Evolutionary conservation across 2,113 vertebrate genomes (phyloP), one percentile per base, ranked within the genome.

Genomic region (Calcarius ornatus): DNA sequence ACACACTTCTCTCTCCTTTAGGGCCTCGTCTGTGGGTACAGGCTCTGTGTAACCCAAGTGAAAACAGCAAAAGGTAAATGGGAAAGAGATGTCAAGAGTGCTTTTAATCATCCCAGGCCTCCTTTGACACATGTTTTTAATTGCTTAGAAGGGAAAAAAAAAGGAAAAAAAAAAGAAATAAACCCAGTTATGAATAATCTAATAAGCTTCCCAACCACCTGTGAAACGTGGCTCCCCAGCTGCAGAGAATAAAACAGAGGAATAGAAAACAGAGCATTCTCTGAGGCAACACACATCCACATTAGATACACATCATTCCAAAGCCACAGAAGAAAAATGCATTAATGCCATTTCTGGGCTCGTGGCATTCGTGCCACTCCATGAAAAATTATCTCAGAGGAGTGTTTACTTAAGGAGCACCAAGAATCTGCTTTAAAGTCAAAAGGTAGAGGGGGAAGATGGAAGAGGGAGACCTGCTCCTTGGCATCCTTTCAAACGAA

Each of bases 161-260:
- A 3, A 8, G 6, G 2, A 4, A 2, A 81, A 60, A 78, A 19
- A 86, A 76, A 85, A 92, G n/a, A 84, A 92, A 91, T 73, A 85
- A 95, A 95, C 40, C 59, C 95, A 95, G 94, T 92, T 95, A 95
- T 95, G 92, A 96, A 97, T 96, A 96, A 97, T 95, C 88, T 96
- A 97, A 97, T 97, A 96, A 95, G 81, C 69, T 94, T 84, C 93
- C 83, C 84, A 96, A 73, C 80, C 96, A 97, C 96, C 97, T 96
- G 95, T 84, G 88, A 95, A 97, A 96, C 4, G 43, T 94, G 85
- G 92, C 91, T 89, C n/a, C 85, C 92, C 97, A 97, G 95, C 96
- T 97, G 97, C 86, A 88, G 70, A 81, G 78, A 92, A 95, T 97
- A 92, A 94, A 94, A 94, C 2, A 10, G 47, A 60, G 84, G 86